These are phyloP conservation scores for Protomyctophum bolini DNA, from an alignment of 2,113 vertebrate genomes.

Conservation along the genomic window DNA sequence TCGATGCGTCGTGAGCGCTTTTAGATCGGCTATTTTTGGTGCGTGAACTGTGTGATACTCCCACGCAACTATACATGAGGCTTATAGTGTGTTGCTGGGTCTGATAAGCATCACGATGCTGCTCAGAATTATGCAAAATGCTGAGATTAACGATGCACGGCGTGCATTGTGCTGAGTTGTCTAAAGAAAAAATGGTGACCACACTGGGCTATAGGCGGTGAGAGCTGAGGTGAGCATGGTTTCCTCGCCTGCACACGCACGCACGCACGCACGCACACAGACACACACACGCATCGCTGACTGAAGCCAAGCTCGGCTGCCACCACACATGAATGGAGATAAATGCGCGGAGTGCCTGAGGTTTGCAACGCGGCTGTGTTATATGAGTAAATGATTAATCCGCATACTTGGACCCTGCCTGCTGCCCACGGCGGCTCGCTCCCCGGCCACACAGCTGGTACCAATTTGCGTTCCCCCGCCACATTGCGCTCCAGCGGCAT, in stretches of 20 bases:
- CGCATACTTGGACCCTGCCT: conserved; percentile 75
- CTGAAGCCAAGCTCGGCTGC: conserved; percentile 48
- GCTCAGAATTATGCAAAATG: conserved; percentile 13
- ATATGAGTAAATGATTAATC: conserved; percentile 81
- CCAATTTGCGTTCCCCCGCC: conserved; percentile 76
- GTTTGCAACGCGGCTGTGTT: conserved; percentile 77
- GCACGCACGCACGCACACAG: neutral
- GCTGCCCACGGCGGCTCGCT: conserved; percentile 73
- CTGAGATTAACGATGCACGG: conserved; percentile 26
- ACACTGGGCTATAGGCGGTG: conserved; percentile 28
- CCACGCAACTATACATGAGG: neutral
- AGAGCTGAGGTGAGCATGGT: conserved; percentile 31
- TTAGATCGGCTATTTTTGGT: too few relatives aligned
- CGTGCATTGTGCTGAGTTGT: conserved; percentile 11
- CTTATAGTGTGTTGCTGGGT: neutral
- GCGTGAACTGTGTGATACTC: too few relatives aligned
- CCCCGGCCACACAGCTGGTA: conserved; percentile 80
- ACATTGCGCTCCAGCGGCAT: conserved; percentile 71
- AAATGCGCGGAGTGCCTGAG: conserved; percentile 78
- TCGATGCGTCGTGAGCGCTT: too few relatives aligned
- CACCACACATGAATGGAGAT: conserved; percentile 74
- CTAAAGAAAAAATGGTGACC: conserved; percentile 1
- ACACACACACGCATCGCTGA: conserved; percentile 15
- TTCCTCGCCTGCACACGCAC: conserved; percentile 15
- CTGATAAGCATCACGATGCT: conserved; percentile 16